A percentile compares a stretch with the other conserved stretches of the same genome.
Evolutionary conservation across 2,113 vertebrate genomes (phyloP).

Genomic region (Pangasianodon gigas): DNA sequence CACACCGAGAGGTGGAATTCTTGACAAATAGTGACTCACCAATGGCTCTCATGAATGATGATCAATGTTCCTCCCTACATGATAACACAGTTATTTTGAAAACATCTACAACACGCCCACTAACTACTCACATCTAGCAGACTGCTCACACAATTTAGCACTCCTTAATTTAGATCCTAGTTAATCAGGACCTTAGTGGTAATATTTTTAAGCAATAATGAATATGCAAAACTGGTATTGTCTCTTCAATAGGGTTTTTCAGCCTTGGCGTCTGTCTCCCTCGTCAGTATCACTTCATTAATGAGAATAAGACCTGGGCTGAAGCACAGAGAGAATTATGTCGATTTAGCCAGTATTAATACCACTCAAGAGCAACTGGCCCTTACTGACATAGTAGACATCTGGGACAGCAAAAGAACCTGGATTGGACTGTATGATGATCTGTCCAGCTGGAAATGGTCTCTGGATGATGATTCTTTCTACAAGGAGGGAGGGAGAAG

Average conservation of each 20-base stretch:
- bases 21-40: too few relatives aligned
- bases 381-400: not conserved
- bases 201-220: not conserved
- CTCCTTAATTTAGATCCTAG: not conserved
- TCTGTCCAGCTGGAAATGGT: slow-evolving; percentile 20
- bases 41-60: too few relatives aligned
- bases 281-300: slow-evolving; percentile 38
- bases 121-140: too few relatives aligned
- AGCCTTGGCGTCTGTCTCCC: not conserved
- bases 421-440: slow-evolving; percentile 32
- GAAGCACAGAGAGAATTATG: slow-evolving; percentile 34
- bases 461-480: slow-evolving; percentile 30
- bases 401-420: not conserved
- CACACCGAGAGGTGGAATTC: too few relatives aligned
- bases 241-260: not conserved
- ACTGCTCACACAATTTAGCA: too few relatives aligned
- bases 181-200: not conserved
- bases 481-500: slow-evolving; percentile 16
- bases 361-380: not conserved
- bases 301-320: slow-evolving; percentile 12
- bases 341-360: not conserved
- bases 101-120: too few relatives aligned
- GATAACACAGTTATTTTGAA: too few relatives aligned
- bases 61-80: too few relatives aligned
- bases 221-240: not conserved